Conservation (phyloP, 2,797 vertebrate species). For the Jordanella pulchra region DNA sequence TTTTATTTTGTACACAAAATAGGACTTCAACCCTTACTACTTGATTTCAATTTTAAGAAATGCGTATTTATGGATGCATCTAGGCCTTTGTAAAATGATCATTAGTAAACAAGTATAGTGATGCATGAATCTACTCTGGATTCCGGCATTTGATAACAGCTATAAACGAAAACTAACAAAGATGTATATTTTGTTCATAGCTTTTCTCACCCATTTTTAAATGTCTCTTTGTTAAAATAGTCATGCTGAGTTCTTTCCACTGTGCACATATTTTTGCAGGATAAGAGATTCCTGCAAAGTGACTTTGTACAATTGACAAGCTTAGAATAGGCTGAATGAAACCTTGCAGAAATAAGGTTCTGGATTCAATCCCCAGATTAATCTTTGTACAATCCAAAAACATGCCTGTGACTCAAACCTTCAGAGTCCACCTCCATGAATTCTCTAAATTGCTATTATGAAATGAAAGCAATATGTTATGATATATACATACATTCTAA, state of each 20-base stretch:
- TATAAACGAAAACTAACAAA: too few relatives aligned
- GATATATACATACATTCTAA: too few relatives aligned
- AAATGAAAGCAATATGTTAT: neutral
- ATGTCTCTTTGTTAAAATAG: neutral
- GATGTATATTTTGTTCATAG: neutral
- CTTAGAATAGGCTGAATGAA: neutral
- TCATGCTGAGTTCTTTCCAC: neutral
- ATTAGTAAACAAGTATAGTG: neutral
- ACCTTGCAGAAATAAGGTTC: too few relatives aligned
- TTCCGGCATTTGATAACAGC: neutral
- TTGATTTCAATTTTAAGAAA: neutral
- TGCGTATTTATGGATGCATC: neutral
- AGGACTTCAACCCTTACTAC: neutral
- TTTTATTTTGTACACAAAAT: neutral
- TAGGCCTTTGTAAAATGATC: neutral
- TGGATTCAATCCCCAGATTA: too few relatives aligned
- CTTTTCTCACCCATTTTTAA: neutral
- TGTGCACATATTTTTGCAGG: neutral
- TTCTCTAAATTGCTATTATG: neutral
- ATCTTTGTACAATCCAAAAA: too few relatives aligned
- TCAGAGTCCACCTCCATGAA: too few relatives aligned
- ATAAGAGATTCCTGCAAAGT: neutral
- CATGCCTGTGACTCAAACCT: neutral
- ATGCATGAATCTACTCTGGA: neutral
- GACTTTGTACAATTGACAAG: neutral